These are phyloP conservation scores for Ptychochromis oligacanthus DNA, from an alignment of 2,113 vertebrate species.

Conservation along the genomic window DNA sequence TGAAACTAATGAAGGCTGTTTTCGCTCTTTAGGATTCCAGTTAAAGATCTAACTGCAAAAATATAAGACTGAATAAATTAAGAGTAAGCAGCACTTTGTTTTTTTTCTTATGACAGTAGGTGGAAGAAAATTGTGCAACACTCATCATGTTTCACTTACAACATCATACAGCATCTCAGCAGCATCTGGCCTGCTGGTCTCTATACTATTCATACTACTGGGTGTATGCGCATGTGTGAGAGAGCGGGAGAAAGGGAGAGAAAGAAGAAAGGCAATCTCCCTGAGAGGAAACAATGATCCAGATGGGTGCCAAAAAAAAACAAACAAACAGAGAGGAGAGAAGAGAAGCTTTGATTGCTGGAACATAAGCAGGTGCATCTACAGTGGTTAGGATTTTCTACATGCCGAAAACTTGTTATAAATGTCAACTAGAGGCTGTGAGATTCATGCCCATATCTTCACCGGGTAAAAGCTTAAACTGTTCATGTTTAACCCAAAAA, in stretches of 20 bases:
- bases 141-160: too few relatives aligned
- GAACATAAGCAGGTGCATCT: neutral
- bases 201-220: neutral
- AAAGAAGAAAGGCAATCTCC: neutral
- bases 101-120: too few relatives aligned
- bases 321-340: neutral
- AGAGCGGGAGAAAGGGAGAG: neutral
- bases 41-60: too few relatives aligned
- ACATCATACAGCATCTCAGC: too few relatives aligned
- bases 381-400: neutral
- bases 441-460: neutral
- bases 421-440: neutral
- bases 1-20: too few relatives aligned
- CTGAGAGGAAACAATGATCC: neutral
- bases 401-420: neutral
- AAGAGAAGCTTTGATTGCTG: neutral
- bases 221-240: neutral
- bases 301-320: neutral
- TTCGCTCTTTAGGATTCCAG: too few relatives aligned
- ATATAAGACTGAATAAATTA: too few relatives aligned
- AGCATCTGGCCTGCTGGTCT: too few relatives aligned
- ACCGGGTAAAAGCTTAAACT: neutral
- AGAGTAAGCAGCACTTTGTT: too few relatives aligned
- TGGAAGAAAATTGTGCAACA: too few relatives aligned
- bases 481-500: neutral